These are phyloP conservation scores for Tachina grossa DNA, from an alignment of 2,888 invertebrate species.

Conservation along the genomic window DNA sequence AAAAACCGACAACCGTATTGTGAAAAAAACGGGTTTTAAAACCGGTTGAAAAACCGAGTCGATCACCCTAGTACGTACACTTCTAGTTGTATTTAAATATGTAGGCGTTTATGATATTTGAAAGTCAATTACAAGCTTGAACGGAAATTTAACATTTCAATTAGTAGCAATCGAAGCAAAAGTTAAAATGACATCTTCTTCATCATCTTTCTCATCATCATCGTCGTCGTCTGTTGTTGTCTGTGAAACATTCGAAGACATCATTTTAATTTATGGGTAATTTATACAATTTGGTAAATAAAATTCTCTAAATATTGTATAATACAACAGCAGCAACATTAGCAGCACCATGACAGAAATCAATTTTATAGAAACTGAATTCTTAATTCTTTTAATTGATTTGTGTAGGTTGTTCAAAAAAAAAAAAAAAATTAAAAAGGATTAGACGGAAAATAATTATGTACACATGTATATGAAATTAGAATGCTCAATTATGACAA, in stretches of 20 bases:
- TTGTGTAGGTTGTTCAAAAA: slow-evolving; percentile 33
- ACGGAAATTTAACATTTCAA: slow-evolving; percentile 82
- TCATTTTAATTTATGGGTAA: slow-evolving; percentile 67
- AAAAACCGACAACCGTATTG: no score
- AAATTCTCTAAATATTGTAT: slow-evolving; percentile 32
- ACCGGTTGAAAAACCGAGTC: no score
- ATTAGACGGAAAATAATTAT: slow-evolving; percentile 1
- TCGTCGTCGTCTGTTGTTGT: not conserved
- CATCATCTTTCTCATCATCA: slow-evolving; percentile 33
- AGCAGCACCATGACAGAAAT: slow-evolving; percentile 32
- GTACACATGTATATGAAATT: not conserved
- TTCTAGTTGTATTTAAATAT: slow-evolving; percentile 60
- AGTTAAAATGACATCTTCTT: slow-evolving; percentile 65
- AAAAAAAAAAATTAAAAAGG: slow-evolving; percentile 4
- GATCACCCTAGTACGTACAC: no score
- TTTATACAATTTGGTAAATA: slow-evolving; percentile 64
- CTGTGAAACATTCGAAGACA: slow-evolving; percentile 43
- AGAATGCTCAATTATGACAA: not conserved
- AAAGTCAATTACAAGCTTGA: slow-evolving; percentile 82
- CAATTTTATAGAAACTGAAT: slow-evolving; percentile 58
- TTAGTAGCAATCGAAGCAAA: slow-evolving; percentile 73
- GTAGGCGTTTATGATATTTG: slow-evolving; percentile 71
- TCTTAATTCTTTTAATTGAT: slow-evolving; percentile 60
- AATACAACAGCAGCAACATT: not conserved
- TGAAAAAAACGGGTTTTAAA: no score